Base-by-base conservation (phyloP, 2,797 vertebrate genomes). In the Etheostoma nigrum region DNA sequence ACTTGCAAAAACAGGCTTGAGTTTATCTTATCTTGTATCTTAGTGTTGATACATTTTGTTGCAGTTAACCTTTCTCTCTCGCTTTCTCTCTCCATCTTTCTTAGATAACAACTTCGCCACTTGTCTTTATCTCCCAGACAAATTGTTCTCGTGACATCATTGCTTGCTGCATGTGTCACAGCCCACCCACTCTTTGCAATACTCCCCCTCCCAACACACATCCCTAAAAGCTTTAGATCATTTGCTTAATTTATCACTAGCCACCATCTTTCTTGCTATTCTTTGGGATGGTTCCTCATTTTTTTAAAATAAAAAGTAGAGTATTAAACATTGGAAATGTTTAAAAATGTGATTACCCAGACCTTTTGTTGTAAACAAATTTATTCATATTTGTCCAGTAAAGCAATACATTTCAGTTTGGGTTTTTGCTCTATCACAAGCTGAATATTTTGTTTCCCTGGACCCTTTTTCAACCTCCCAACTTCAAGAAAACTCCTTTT, bases 131-230 rank as follows among this genome's bases (percentile, higher is more conserved):
- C 82, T 74, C 54, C 13, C 3, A 76, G 86, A 89, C 71, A 85
- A 88, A 87, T 69, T 68, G 74, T 44, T 79, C 61, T 71, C 19
- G 72, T 88, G 85, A 87, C 88, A 86, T 89, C 83, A 86, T 78
- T 65, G 14, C 65, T 76, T 73, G 67, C 79, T 86, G 67, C 60
- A 83, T 81, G 71, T 64, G 80, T 75, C 82, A 81, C 79, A 85
- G 69, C 78, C 87, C 84, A 85, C 80, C 83, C 79, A 82, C 61
- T 78, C 54, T 48, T 71, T 58, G 69, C 48, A 42, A 25, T 33
- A 58, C 73, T 74, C 85, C 68, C 59, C 76, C 72, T 67, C 16
- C 59, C 33, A 44, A 60, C 48, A 55, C 47, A 54, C 27, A 68
- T 49, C 65, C 48, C 68, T 66, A 74, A 76, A 78, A 85, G 74